Evolutionary conservation across 2,888 invertebrate genomes (phyloP).

Genomic region (Helicoverpa assulta): DNA sequence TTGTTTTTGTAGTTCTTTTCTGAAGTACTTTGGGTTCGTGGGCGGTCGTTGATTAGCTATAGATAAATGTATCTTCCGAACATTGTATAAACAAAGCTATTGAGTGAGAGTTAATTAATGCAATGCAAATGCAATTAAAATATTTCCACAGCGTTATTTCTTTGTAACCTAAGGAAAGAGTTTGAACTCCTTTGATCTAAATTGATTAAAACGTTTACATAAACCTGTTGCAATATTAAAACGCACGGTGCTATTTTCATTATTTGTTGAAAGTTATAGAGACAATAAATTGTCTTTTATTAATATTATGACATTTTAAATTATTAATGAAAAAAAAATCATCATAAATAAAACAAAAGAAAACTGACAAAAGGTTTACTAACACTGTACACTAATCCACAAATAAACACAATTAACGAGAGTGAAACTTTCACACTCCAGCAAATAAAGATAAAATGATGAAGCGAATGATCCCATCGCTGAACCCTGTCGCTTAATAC

Average conservation of each 20-base stretch:
- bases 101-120: not conserved
- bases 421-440: not conserved
- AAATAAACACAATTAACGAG: not conserved
- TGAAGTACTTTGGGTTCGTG: slow-evolving; percentile 10
- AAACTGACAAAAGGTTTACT: too few species aligned
- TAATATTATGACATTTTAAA: too few species aligned
- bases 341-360: too few species aligned
- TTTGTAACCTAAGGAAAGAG: too few species aligned
- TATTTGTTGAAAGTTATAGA: too few species aligned
- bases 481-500: slow-evolving; percentile 7
- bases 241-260: too few species aligned
- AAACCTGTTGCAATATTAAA: too few species aligned
- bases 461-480: slow-evolving; percentile 1
- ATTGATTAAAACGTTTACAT: too few species aligned
- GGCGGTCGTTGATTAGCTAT: slow-evolving; percentile 15
- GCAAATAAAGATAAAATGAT: slow-evolving; percentile 8
- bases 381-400: too few species aligned
- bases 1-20: slow-evolving; percentile 14
- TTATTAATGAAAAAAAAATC: too few species aligned
- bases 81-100: not conserved
- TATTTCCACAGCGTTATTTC: not conserved
- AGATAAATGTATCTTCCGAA: not conserved
- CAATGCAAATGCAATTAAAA: not conserved
- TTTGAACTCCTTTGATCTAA: too few species aligned
- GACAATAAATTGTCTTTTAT: too few species aligned